Evolutionary conservation across 2,113 vertebrate genomes (phyloP), one percentile per base, ranked within the genome.

Genomic region (Zosterops pallidus): DNA sequence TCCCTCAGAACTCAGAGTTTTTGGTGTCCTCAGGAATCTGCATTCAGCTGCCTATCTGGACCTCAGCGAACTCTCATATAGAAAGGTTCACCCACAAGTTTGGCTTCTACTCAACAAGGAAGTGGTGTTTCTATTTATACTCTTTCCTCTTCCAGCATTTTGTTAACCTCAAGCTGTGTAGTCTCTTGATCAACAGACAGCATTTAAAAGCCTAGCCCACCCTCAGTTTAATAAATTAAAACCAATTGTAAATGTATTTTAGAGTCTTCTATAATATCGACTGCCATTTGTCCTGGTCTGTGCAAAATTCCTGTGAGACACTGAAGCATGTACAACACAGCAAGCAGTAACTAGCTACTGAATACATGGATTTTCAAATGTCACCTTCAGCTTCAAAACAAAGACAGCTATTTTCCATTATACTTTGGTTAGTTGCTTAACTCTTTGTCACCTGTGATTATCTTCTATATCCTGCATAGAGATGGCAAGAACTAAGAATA

Each of bases 61-160:
- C 76, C 64, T 81, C 76, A 60, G 76, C 12, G 0, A 89, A 92
- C 55, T 95, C 86, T 74, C 18, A 6, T 65, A 72, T 5, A 90
- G 47, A 81, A 92, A 86, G 60, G 83, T 83, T 93, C 68, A 81
- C 87, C 92, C 94, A 93, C 92, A 86, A 78, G 56, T 47, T 89
- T 96, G 95, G 95, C 95, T 86, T 83, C 86, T 56, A 78, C 92
- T 95, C 92, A 97, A 94, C 76, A 88, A 95, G 96, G 95, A 97
- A 97, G 92, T 92, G 72, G 79, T n/a, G 44, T 89, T 96, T 93
- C 96, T 96, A 97, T 95, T 96, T 95, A 97, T 94, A 97, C 44
- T 67, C 83, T 96, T 96, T 93, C 89, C 95, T 93, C 83, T 92
- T 93, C 95, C 94, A 97, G 90, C 89, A 83, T 90, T 95, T 94